A percentile compares a stretch with the other conserved stretches of the same genome.
These are phyloP conservation scores for Lacerta agilis DNA, from an alignment of 2,797 vertebrate species.

Conservation along the genomic window DNA sequence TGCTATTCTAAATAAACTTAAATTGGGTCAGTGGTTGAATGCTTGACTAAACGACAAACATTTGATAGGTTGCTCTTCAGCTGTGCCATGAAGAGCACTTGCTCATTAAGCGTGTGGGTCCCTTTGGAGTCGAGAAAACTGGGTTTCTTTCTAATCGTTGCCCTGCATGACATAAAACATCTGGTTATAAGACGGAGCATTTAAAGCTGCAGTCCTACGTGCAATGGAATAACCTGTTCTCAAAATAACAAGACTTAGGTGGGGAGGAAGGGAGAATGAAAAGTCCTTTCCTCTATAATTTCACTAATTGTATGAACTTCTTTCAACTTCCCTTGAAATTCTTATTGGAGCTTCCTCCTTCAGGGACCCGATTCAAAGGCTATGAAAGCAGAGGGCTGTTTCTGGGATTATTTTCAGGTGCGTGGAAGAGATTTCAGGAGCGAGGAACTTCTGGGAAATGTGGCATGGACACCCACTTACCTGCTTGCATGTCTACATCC, in stretches of 20 bases:
- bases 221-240: background rate
- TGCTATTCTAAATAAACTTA: background rate
- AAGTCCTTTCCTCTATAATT: background rate
- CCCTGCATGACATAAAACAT: background rate
- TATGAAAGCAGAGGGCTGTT: no score
- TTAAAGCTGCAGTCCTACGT: background rate
- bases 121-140: background rate
- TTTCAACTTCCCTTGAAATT: no score
- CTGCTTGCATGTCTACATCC: no score
- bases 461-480: no score
- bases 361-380: no score
- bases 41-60: background rate
- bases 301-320: background rate
- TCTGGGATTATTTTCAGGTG: no score
- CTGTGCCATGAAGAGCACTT: constrained; percentile 6
- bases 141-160: background rate
- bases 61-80: constrained; percentile 9
- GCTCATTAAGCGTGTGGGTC: constrained; percentile 2
- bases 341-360: no score
- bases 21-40: constrained; percentile 4
- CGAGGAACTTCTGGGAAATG: no score
- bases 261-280: background rate
- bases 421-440: no score
- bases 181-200: background rate
- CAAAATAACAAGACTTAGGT: background rate